Percentiles rank a stretch among this genome's conserved stretches.
Evolutionary conservation across 2,888 invertebrate genomes (phyloP).

Genomic region (Pycnomerus fuliginosus): DNA sequence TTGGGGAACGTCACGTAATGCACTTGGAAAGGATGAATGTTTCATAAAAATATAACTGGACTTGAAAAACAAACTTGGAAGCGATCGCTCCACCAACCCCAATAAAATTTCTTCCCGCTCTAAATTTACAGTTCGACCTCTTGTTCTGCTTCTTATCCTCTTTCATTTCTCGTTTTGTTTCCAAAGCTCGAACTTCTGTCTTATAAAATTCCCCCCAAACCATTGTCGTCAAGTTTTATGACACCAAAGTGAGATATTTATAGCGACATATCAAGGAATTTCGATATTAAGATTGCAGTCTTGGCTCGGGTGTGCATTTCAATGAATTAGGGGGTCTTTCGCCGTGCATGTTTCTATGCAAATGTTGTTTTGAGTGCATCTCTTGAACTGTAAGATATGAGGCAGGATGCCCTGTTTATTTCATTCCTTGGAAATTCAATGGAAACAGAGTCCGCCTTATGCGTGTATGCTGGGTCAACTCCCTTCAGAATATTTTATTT

Average conservation of each 20-base stretch:
- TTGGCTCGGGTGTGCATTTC: too few species aligned
- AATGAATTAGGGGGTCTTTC: too few species aligned
- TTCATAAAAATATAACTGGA: conserved; percentile 35
- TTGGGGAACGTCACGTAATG: conserved; percentile 31
- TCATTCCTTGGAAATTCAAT: background rate
- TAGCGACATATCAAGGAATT: conserved; percentile 41
- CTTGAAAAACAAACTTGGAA: conserved; percentile 37
- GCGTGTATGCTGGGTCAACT: conserved; percentile 5
- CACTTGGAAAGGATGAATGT: conserved; percentile 30
- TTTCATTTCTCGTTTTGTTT: conserved; percentile 38
- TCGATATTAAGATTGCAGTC: conserved; percentile 38
- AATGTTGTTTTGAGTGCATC: conserved; percentile 20
- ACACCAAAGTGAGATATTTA: conserved; percentile 43
- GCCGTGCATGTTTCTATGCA: conserved; percentile 25
- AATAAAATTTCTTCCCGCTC: conserved; percentile 36
- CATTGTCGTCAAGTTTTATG: conserved; percentile 44
- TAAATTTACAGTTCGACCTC: conserved; percentile 42
- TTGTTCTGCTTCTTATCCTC: conserved; percentile 38
- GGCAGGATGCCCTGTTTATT: background rate
- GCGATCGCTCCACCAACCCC: conserved; percentile 34
- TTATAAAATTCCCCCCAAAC: conserved; percentile 38
- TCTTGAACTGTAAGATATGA: background rate
- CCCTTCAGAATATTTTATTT: background rate
- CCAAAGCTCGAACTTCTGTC: conserved; percentile 35
- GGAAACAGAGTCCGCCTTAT: conserved; percentile 6